Conservation (phyloP, 2,797 vertebrate species). For the Otolemur crassicaudatus region DNA sequence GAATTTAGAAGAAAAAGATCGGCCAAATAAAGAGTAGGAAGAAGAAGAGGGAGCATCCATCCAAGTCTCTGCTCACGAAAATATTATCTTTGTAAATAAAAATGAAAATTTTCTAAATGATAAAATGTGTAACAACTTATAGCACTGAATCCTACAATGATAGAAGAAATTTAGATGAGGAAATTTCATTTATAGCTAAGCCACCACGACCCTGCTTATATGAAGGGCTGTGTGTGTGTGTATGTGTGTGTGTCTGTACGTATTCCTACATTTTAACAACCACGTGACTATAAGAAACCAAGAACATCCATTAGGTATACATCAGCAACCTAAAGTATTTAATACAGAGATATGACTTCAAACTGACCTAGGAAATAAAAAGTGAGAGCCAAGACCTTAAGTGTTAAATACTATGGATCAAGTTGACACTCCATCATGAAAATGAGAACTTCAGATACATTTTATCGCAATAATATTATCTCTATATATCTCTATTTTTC, state of each 20-base stretch:
- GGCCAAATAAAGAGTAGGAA: background rate
- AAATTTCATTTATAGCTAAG: background rate
- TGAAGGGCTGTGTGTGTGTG: background rate
- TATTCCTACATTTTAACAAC: constrained; percentile 29
- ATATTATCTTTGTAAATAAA: constrained; percentile 20
- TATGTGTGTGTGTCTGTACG: no score
- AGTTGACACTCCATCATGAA: background rate
- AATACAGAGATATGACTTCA: constrained; percentile 9
- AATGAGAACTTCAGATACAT: background rate
- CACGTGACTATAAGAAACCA: background rate
- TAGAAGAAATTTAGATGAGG: background rate
- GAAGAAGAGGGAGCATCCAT: background rate
- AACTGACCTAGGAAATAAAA: constrained; percentile 1
- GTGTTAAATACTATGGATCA: background rate
- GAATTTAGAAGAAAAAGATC: background rate
- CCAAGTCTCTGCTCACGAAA: background rate
- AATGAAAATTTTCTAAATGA: background rate
- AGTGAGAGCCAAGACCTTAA: background rate
- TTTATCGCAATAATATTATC: constrained; percentile 19
- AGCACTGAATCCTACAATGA: background rate
- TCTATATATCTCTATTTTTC: background rate
- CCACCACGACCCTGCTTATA: background rate
- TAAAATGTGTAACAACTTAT: background rate
- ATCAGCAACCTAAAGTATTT: constrained; percentile 31
- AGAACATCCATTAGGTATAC: constrained; percentile 21